These are phyloP conservation scores for Podabrus alpinus DNA, from an alignment of 2,888 invertebrate species.

Conservation along the genomic window DNA sequence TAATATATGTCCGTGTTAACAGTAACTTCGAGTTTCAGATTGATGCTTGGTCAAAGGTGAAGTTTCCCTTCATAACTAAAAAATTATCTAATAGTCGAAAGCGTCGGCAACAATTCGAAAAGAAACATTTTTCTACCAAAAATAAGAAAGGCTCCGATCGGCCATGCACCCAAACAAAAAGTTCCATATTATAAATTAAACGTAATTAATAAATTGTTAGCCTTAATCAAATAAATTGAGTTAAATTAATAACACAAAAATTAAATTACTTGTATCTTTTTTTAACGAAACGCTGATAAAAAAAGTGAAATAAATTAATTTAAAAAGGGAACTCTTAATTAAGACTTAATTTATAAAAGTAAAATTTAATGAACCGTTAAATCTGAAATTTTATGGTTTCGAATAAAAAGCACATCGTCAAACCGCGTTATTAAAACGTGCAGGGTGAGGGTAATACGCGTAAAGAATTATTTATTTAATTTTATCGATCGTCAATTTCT, in stretches of 20 bases:
- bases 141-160: background rate
- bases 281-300: background rate
- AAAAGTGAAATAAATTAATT: background rate
- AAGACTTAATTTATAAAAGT: background rate
- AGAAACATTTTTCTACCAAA: background rate
- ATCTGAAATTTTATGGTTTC: background rate
- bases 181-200: background rate
- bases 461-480: background rate
- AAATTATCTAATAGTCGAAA: background rate
- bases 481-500: background rate
- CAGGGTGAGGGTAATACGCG: too few relatives aligned
- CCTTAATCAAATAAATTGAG: background rate
- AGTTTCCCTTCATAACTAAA: background rate
- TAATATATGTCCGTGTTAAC: slow-evolving; percentile 35
- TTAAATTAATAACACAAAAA: background rate
- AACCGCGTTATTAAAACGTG: background rate
- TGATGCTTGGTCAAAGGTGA: slow-evolving; percentile 33
- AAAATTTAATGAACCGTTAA: background rate
- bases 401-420: background rate
- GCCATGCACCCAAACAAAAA: background rate
- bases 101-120: background rate
- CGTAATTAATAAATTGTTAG: background rate
- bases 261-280: background rate
- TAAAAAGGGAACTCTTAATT: background rate
- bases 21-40: slow-evolving; percentile 33